These are phyloP conservation scores for Pipistrellus pipistrellus DNA, from an alignment of 2,797 vertebrate species.

Conservation along the genomic window DNA sequence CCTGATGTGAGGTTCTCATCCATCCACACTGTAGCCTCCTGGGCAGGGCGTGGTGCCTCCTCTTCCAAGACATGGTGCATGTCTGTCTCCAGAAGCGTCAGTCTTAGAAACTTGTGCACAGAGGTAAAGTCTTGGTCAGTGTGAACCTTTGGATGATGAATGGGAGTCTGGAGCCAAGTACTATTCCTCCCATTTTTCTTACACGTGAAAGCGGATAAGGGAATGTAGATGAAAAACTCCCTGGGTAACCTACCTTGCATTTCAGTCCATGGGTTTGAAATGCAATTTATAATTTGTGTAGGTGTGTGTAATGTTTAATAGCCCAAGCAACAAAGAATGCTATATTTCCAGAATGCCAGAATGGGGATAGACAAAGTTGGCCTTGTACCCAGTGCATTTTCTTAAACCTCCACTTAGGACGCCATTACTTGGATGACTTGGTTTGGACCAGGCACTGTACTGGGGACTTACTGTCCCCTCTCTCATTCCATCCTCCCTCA, in stretches of 20 bases:
- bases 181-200: background rate
- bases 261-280: background rate
- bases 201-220: background rate
- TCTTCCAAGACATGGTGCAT: background rate
- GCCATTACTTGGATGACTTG: background rate
- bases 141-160: background rate
- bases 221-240: background rate
- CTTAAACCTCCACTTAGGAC: background rate
- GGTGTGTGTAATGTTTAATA: background rate
- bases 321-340: background rate
- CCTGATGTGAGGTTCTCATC: rapidly evolving
- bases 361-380: background rate
- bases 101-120: background rate
- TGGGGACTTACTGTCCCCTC: background rate
- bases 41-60: background rate
- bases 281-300: background rate
- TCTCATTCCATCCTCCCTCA: background rate
- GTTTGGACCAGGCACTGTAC: background rate
- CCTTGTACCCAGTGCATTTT: background rate
- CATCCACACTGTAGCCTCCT: background rate
- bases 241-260: background rate
- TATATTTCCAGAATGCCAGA: background rate
- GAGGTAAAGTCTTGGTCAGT: background rate
- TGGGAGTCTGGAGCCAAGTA: background rate
- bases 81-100: background rate